Evolutionary conservation across 23 tunicate genomes (phyloP).

Genomic region (Halocynthia aurantium): DNA sequence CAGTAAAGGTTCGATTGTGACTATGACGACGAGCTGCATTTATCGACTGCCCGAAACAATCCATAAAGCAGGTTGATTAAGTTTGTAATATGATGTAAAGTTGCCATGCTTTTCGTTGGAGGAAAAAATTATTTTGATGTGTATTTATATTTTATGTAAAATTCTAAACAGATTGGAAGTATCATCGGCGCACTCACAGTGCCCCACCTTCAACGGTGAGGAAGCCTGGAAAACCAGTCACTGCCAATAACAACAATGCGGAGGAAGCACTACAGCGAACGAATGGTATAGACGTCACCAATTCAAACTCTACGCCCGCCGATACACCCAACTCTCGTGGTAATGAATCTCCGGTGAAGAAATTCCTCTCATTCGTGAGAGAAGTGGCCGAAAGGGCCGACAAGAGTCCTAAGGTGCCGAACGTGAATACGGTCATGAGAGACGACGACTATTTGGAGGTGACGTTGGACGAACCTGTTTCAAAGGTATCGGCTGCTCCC

Average conservation of each 20-base stretch:
- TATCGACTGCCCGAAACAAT: background rate
- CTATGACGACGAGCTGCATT: background rate
- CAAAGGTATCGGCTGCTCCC: background rate
- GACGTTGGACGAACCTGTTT: conserved; percentile 33
- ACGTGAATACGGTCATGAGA: too few species aligned
- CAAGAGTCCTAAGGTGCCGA: too few species aligned
- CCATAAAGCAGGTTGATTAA: conserved; percentile 5
- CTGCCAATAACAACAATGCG: background rate
- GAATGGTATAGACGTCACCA: too few species aligned
- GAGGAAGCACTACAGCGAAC: too few species aligned
- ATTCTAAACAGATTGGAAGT: background rate
- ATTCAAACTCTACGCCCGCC: too few species aligned
- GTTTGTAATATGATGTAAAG: background rate
- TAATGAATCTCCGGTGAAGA: conserved; percentile 19
- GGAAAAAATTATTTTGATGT: background rate
- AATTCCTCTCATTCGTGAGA: conserved; percentile 17
- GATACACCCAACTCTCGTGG: background rate
- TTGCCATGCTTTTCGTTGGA: background rate
- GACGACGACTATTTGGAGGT: conserved; percentile 74
- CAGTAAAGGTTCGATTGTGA: background rate
- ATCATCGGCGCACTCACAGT: conserved; percentile 71
- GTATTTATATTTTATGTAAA: background rate
- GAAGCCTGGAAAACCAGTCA: background rate
- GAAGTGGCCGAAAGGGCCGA: conserved; percentile 22
- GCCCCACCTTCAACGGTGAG: conserved; percentile 50